Evolutionary conservation across 2,888 invertebrate species (phyloP).

Genomic region (Prosapia bicincta): DNA sequence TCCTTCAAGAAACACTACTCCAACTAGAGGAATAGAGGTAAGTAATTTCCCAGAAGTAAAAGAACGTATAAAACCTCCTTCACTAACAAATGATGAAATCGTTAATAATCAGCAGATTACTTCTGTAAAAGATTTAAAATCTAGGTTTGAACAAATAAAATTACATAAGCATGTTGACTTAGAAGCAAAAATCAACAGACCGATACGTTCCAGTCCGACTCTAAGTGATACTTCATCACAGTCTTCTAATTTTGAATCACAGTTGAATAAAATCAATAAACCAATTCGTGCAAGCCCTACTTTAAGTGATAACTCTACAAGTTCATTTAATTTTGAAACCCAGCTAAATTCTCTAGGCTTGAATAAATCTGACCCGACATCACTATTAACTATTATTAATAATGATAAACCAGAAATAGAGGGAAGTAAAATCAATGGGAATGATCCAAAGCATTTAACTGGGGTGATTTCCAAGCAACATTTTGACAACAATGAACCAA

Average conservation of each 20-base stretch:
- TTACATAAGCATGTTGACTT: slow-evolving; percentile 17
- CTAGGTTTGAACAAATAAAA: slow-evolving; percentile 67
- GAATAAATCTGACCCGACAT: background rate
- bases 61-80: slow-evolving; percentile 7
- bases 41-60: slow-evolving; percentile 15
- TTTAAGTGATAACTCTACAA: background rate
- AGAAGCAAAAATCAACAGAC: background rate
- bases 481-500: slow-evolving; percentile 35
- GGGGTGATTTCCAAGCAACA: slow-evolving; percentile 15
- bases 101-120: slow-evolving; percentile 46
- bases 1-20: slow-evolving; percentile 6
- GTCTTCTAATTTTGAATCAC: slow-evolving; percentile 8
- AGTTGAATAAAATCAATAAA: slow-evolving; percentile 15
- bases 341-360: slow-evolving; percentile 8
- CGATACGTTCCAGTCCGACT: slow-evolving; percentile 8
- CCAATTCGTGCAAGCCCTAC: slow-evolving; percentile 12
- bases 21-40: slow-evolving; percentile 18
- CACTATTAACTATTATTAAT: background rate
- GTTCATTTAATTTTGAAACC: slow-evolving; percentile 6
- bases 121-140: slow-evolving; percentile 75
- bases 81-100: background rate
- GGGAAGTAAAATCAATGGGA: background rate
- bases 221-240: slow-evolving; percentile 1
- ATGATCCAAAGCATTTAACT: background rate
- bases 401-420: slow-evolving; percentile 12